Evolutionary conservation across 2,797 vertebrate species (phyloP), one percentile per base, ranked within the genome.

Genomic region (Sphenodon punctatus): DNA sequence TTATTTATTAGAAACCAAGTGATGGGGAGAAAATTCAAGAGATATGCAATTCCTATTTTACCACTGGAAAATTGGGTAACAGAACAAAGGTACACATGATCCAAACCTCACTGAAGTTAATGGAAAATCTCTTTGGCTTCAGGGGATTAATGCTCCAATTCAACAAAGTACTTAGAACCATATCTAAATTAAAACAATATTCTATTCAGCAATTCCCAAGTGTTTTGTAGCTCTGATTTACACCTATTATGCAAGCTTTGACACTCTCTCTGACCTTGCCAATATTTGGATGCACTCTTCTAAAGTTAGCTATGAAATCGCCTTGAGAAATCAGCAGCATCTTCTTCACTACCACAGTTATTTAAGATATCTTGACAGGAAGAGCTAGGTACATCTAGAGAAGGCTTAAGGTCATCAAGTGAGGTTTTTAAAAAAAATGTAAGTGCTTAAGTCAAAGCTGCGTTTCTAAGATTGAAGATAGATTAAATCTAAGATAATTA

Each of bases 171-270:
- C 36, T 27, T 55, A 17, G 12, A 42, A 41, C 68, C 12, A 56
- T 46, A n/a, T 2, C 53, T 15, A 30, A 30, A 16, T 49, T n/a
- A 14, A 41, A 0, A 1, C 34, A 6, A 36, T 7, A 13, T 14
- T 27, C 61, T 15, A 13, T 6, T 42, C 42, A 58, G 41, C 61
- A 66, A 27, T 36, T 69, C 43, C 34, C 55, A 34, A 36, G 49
- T 17, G 49, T 16, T 27, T 41, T 3, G 41, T 38, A 73, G 53
- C 39, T 45, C 48, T 30, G 36, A 42, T 36, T 0, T 3, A 3
- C 43, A 6, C 43, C n/a, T n/a, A n/a, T 67, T 67, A 10, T 59
- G 16, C 30, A 83, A 30, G 53, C 39, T n/a, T 55, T 1, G 1
- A 67, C 25, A 10, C 38, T 5, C 68, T 60, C 25, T 20, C 19